Conservation (phyloP, 2,888 invertebrate genomes). For the Thecophora atra region DNA sequence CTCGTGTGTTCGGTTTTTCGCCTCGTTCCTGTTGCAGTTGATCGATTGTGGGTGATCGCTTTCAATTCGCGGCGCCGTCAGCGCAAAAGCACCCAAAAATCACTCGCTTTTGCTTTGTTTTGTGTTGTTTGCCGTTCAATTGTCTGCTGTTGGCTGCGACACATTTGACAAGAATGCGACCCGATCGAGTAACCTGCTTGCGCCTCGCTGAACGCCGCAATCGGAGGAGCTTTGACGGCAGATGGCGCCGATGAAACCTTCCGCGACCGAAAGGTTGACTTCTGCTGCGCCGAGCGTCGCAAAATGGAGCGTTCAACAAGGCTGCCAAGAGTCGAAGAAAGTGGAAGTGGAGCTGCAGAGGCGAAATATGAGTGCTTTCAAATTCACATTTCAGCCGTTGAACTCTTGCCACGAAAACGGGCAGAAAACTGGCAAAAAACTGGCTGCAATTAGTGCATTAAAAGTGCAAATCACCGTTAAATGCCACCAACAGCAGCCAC, state of each 20-base stretch:
- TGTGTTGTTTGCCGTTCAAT: neutral
- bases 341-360: neutral
- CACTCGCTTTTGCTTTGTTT: no score
- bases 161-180: neutral
- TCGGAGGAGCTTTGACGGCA: neutral
- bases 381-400: neutral
- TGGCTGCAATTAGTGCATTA: no score
- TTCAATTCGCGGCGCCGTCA: no score
- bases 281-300: neutral
- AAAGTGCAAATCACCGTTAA: no score
- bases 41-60: slow-evolving; percentile 52
- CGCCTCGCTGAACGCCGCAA: neutral
- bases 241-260: slow-evolving; percentile 9
- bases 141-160: neutral
- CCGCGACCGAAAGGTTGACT: slow-evolving; percentile 8
- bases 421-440: no score
- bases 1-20: slow-evolving; percentile 27
- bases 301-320: slow-evolving; percentile 9
- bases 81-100: neutral
- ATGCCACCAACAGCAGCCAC: no score
- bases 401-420: neutral
- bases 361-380: neutral
- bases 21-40: slow-evolving; percentile 49
- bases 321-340: neutral
- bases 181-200: neutral